Percentiles rank a stretch among this genome's conserved stretches.
Conservation (phyloP, 1,140 invertebrate genomes). For the Aethina tumida region DNA sequence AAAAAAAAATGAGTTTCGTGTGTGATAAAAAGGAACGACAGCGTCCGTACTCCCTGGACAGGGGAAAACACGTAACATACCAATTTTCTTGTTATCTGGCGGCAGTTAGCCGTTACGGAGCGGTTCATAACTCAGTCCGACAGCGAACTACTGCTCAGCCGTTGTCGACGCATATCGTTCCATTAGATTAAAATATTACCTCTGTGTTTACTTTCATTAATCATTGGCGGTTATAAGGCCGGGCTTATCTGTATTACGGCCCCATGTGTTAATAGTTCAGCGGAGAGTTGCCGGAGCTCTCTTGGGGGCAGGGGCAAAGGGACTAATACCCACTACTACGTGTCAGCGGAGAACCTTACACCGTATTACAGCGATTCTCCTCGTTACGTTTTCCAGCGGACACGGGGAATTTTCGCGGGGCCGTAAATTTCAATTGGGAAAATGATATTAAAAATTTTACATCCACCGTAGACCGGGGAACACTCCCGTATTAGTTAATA, state of each 20-base stretch:
- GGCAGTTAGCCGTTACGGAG: slow-evolving; percentile 6
- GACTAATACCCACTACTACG: no score
- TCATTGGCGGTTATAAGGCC: slow-evolving; percentile 16
- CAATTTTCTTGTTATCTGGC: slow-evolving; percentile 12
- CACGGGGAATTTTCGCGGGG: no score
- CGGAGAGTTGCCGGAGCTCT: slow-evolving; percentile 22
- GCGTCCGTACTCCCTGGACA: no score
- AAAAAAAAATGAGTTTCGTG: no score
- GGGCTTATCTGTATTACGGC: slow-evolving; percentile 25
- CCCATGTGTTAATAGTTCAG: slow-evolving; percentile 29
- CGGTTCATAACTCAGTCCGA: slow-evolving; percentile 9
- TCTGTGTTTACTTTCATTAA: slow-evolving; percentile 19
- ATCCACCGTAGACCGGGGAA: no score
- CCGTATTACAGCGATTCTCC: no score
- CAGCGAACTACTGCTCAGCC: slow-evolving; percentile 10
- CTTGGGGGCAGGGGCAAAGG: slow-evolving; percentile 20
- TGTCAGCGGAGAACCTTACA: no score
- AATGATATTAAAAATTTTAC: no score
- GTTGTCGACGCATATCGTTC: slow-evolving; percentile 15
- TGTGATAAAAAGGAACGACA: no score
- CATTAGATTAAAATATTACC: slow-evolving; percentile 22
- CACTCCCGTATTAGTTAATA: no score
- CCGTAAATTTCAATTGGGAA: no score
- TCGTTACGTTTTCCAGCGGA: no score
- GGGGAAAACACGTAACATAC: slow-evolving; percentile 11